These are phyloP conservation scores for Sminthurides bifidus DNA, from an alignment of 1,140 invertebrate genomes.

Conservation along the genomic window DNA sequence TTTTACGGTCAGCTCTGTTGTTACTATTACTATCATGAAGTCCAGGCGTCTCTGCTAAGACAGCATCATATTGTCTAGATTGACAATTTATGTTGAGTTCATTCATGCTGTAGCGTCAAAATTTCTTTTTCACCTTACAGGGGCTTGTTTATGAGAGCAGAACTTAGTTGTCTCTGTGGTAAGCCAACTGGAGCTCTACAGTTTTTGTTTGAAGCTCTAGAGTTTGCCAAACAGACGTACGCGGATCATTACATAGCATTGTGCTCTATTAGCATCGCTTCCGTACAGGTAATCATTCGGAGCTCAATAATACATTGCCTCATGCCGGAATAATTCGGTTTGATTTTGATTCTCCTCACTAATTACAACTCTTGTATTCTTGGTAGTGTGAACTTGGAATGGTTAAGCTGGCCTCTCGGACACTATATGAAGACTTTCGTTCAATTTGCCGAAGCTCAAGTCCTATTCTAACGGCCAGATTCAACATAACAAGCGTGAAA, in stretches of 20 bases:
- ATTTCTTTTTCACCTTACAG: conserved; percentile 8
- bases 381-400: conserved; percentile 19
- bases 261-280: conserved; percentile 16
- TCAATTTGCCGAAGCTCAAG: conserved; percentile 11
- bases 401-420: conserved; percentile 6
- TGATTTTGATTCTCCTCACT: neutral
- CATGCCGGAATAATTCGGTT: neutral
- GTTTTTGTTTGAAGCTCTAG: conserved; percentile 23
- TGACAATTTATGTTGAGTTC: neutral
- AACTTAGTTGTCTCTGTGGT: conserved; percentile 19
- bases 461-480: conserved; percentile 11
- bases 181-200: conserved; percentile 10
- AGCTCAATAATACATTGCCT: neutral
- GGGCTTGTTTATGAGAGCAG: conserved; percentile 21
- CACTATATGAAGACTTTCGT: conserved; percentile 19
- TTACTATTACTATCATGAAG: too few species aligned
- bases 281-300: conserved; percentile 22
- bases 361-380: conserved; percentile 3
- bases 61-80: neutral
- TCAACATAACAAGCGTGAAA: conserved; percentile 10
- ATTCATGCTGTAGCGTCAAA: neutral
- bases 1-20: conserved; percentile 11
- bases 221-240: conserved; percentile 9
- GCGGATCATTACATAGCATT: conserved; percentile 24
- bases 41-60: neutral